Evolutionary conservation across 23 tunicate species (phyloP).

Genomic region (Aplidium turbinatum): DNA sequence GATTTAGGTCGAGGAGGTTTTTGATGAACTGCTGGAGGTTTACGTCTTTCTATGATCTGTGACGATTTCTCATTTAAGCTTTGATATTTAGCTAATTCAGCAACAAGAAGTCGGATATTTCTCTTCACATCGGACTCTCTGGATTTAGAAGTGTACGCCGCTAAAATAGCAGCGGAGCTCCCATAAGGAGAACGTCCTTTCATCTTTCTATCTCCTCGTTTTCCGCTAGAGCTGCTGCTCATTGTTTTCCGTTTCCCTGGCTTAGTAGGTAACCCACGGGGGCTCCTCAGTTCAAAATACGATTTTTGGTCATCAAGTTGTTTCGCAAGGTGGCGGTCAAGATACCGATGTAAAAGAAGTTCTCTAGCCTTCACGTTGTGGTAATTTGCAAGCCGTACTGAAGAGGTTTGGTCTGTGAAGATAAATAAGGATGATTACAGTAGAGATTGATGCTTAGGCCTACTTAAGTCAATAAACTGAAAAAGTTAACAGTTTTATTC

Average conservation of each 20-base stretch:
- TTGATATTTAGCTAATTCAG: constrained; percentile 16
- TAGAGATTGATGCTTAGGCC: too few relatives aligned
- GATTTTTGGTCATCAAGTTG: constrained; percentile 26
- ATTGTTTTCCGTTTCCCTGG: background rate
- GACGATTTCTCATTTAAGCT: too few relatives aligned
- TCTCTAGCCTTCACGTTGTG: constrained; percentile 20
- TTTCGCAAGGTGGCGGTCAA: constrained; percentile 14
- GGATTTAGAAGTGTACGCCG: background rate
- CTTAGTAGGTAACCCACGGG: background rate
- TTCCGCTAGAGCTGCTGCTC: background rate
- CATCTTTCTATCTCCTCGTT: background rate
- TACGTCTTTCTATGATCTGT: too few relatives aligned
- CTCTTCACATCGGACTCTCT: constrained; percentile 15
- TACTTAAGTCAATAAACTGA: too few relatives aligned
- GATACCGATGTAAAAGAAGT: constrained; percentile 44
- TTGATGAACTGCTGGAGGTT: too few relatives aligned
- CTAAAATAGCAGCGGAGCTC: background rate
- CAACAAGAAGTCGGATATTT: background rate
- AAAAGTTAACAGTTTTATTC: too few relatives aligned
- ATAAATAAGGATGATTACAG: too few relatives aligned
- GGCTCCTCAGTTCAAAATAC: constrained; percentile 28
- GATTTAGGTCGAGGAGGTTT: too few relatives aligned
- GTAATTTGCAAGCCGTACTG: too few relatives aligned
- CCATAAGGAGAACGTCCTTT: background rate
- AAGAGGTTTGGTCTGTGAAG: too few relatives aligned